Evolutionary conservation across 2,113 vertebrate genomes (phyloP), one percentile per base, ranked within the genome.

Genomic region (Solea senegalensis): DNA sequence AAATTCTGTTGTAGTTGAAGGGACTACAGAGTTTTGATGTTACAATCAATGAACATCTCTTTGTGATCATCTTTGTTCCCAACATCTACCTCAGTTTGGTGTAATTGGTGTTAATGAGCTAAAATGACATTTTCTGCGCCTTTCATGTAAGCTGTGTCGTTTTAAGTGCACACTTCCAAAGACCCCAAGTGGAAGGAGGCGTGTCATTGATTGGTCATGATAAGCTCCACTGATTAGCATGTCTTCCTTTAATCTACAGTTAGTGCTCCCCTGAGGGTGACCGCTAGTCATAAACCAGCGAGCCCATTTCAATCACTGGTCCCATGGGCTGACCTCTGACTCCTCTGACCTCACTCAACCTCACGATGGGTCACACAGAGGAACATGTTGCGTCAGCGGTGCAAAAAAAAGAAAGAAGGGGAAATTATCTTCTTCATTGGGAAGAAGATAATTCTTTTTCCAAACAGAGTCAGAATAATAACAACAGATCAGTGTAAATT

Each of bases 131-230:
- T 55, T 44, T 41, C 61, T 4, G 64, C 28, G 61, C 26, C 54
- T 76, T 73, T 83, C 27, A 72, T 71, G 52, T 78, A 14, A 52
- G 64, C 72, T 7, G 52, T 61, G 62, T 66, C 16, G 21, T 72
- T 63, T 78, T 39, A 59, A 16, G 48, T 40, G 15, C 10, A 45
- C 5, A 15, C 21, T 11, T 73, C 63, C 10, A 21, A 77, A 63
- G 41, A 71, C 48, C 34, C 15, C 4, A 56, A 55, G 61, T 28
- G 58, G 68, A 77, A 58, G 52, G 53, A 82, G 57, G 55, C 60
- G 16, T 81, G 75, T 87, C 71, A 79, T 85, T 81, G 74, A 86
- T 91, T 80, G 74, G 77, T 78, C 80, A 72, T 82, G 79, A 84
- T 76, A 65, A 73, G 71, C 69, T 40, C 9, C 9, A 21, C 73